These are phyloP conservation scores for Aporophyla nigra DNA, from an alignment of 2,888 invertebrate genomes.

Conservation along the genomic window DNA sequence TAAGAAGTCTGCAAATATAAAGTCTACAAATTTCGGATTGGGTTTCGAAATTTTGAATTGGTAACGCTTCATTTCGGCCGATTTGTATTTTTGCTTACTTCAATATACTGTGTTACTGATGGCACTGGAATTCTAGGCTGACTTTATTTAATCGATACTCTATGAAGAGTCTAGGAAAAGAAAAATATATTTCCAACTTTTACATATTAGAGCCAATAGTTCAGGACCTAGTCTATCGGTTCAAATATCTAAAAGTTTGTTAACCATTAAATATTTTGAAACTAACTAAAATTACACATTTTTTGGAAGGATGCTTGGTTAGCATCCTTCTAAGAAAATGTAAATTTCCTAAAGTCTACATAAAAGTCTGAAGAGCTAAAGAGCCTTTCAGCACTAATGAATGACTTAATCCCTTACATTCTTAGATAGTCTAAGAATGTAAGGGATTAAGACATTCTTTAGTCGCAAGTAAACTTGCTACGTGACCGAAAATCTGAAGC, in stretches of 20 bases:
- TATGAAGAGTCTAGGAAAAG: not conserved
- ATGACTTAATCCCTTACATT: no score
- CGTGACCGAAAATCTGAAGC: slow-evolving; percentile 21
- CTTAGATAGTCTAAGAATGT: slow-evolving; percentile 3
- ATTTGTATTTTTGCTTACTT: no score
- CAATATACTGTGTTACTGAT: no score
- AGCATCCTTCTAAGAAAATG: not conserved
- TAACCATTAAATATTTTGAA: not conserved
- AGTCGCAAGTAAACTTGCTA: slow-evolving; percentile 15
- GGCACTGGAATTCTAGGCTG: not conserved
- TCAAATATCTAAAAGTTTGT: not conserved
- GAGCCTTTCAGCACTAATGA: slow-evolving; percentile 1
- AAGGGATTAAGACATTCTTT: slow-evolving; percentile 29
- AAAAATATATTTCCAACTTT: no score
- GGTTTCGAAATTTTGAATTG: no score
- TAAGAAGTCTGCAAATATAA: no score
- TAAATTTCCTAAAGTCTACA: not conserved
- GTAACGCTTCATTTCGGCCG: no score
- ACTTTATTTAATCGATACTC: not conserved
- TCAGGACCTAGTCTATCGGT: no score
- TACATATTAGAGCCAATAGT: no score
- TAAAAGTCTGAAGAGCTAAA: not conserved
- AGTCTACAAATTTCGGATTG: no score
- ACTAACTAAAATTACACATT: not conserved
- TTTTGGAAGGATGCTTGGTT: not conserved